phyloP scores from a whole-genome alignment of 2,797 vertebrate species.

The Gambelia wislizenii region DNA sequence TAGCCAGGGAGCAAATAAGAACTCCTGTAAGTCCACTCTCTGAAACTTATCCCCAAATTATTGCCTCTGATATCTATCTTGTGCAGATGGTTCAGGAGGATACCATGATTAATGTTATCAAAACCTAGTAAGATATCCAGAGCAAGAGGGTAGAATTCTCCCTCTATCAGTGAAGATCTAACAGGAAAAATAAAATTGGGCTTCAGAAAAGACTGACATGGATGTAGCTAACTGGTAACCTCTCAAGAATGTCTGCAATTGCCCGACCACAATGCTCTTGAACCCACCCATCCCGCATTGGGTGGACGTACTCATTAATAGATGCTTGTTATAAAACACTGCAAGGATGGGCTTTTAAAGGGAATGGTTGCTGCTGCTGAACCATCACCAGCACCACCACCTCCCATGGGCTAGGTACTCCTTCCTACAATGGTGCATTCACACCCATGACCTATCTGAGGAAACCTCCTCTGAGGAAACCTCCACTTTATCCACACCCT shows the following conservation, averaged over 20 bases:
- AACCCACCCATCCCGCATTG: neutral
- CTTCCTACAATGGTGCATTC: neutral
- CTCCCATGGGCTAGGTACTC: neutral
- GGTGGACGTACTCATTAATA: neutral
- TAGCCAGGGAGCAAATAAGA: neutral
- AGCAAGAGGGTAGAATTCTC: neutral
- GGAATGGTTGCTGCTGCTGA: too few relatives aligned
- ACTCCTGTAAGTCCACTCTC: neutral
- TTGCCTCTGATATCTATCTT: neutral
- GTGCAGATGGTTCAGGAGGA: neutral
- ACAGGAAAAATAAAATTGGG: neutral
- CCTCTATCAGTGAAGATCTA: neutral
- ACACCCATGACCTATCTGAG: neutral
- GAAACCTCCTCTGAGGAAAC: neutral
- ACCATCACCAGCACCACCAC: too few relatives aligned
- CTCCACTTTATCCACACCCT: neutral
- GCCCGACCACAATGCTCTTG: neutral
- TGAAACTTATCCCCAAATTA: neutral
- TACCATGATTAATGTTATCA: neutral
- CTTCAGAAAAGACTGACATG: neutral
- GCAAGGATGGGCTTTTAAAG: neutral
- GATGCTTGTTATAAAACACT: neutral
- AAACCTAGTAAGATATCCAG: neutral
- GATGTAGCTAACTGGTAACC: neutral
- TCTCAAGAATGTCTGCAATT: neutral